Percentiles rank a stretch among this genome's conserved stretches.
Conservation (phyloP, 2,888 invertebrate genomes). For the Cephus nigrinus region DNA sequence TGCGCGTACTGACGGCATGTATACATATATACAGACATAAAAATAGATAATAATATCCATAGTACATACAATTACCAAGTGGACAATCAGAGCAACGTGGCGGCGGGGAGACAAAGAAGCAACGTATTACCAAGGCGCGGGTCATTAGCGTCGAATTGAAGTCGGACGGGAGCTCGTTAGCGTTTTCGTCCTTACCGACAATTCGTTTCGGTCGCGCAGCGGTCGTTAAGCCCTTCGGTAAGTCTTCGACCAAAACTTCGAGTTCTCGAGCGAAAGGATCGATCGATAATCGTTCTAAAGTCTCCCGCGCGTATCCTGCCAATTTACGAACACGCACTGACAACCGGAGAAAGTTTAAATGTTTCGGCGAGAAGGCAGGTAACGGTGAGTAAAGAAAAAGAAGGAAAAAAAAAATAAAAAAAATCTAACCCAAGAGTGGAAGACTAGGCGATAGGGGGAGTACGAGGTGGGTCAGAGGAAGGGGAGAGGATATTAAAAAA, state of each 20-base stretch:
- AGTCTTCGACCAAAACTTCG: neutral
- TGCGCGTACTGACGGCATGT: constrained; percentile 14
- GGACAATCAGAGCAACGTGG: neutral
- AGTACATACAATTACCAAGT: neutral
- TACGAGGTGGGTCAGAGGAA: neutral
- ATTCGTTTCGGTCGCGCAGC: neutral
- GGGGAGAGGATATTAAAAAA: neutral
- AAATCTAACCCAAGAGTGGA: neutral
- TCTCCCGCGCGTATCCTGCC: neutral
- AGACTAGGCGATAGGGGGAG: neutral
- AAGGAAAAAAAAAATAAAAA: neutral
- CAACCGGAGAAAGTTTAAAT: neutral
- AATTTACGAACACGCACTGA: neutral
- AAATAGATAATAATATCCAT: constrained; percentile 10
- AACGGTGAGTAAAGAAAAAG: neutral
- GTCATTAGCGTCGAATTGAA: neutral
- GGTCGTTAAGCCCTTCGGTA: neutral
- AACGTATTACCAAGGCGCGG: neutral
- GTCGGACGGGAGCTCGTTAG: neutral
- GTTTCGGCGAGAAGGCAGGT: neutral
- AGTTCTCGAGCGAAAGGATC: neutral
- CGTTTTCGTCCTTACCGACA: neutral
- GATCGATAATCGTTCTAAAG: neutral
- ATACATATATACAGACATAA: constrained; percentile 16
- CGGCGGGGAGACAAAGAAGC: neutral